Percentiles rank a stretch among this genome's conserved stretches.
These are phyloP conservation scores for Peromyscus melanophrys DNA, from an alignment of 2,797 vertebrate genomes.

Conservation along the genomic window DNA sequence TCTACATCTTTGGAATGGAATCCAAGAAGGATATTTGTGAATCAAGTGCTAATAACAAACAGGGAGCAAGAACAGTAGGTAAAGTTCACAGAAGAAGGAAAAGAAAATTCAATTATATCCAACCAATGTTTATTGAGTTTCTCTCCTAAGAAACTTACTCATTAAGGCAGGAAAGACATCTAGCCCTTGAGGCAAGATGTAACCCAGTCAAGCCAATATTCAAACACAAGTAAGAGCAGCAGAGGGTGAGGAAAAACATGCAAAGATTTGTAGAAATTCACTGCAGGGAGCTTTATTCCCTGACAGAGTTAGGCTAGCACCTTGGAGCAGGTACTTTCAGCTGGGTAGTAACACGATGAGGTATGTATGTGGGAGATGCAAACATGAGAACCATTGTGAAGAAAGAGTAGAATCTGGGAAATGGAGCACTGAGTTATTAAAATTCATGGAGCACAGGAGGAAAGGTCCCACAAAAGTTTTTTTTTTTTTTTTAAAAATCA, in stretches of 20 bases:
- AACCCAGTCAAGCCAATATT: not conserved
- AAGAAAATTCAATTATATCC: not conserved
- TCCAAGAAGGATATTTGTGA: not conserved
- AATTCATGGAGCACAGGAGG: not conserved
- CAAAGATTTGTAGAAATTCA: not conserved
- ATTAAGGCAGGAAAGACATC: not conserved
- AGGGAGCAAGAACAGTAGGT: not conserved
- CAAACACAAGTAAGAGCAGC: not conserved
- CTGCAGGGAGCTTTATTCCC: not conserved
- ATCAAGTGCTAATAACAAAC: slow-evolving; percentile 14
- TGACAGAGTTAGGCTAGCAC: accelerated
- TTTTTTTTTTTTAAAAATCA: not conserved
- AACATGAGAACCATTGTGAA: not conserved
- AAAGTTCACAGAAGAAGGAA: slow-evolving; percentile 7
- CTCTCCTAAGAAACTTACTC: not conserved
- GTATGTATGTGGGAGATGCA: not conserved
- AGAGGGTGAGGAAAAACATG: not conserved
- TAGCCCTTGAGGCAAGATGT: not conserved
- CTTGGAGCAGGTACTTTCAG: not conserved
- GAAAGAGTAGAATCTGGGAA: not conserved
- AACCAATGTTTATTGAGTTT: slow-evolving; percentile 50
- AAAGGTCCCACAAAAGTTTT: not conserved
- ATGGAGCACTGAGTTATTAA: not conserved
- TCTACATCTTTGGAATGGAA: slow-evolving; percentile 9
- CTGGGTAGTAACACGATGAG: not conserved